Evolutionary conservation across 2,888 invertebrate genomes (phyloP).

Genomic region (Drosophila fungiperda): DNA sequence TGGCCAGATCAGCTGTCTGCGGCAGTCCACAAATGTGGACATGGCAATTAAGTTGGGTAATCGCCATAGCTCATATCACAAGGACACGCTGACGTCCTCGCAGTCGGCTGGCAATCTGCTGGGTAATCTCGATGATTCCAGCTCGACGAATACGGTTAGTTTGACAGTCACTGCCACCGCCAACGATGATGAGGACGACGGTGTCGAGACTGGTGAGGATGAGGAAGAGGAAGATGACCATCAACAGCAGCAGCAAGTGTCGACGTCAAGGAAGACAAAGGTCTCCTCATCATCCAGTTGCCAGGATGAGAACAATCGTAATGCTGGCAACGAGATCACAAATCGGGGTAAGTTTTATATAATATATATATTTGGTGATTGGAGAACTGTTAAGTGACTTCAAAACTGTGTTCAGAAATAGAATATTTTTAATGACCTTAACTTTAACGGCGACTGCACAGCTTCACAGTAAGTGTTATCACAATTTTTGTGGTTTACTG

Average conservation of each 20-base stretch:
- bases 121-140: slow-evolving; percentile 60
- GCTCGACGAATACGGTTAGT: slow-evolving; percentile 44
- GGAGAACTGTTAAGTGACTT: background rate
- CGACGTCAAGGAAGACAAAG: slow-evolving; percentile 59
- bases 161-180: slow-evolving; percentile 29
- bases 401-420: background rate
- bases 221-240: slow-evolving; percentile 69
- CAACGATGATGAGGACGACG: slow-evolving; percentile 82
- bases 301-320: slow-evolving; percentile 84
- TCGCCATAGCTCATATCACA: slow-evolving; percentile 85
- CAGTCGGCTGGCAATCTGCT: slow-evolving; percentile 73
- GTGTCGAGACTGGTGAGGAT: slow-evolving; percentile 82
- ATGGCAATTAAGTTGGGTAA: slow-evolving; percentile 80
- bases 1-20: slow-evolving; percentile 88
- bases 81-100: slow-evolving; percentile 83
- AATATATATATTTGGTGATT: background rate
- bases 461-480: too few relatives aligned
- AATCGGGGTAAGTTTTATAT: slow-evolving; percentile 80
- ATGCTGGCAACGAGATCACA: slow-evolving; percentile 84
- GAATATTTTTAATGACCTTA: background rate
- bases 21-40: slow-evolving; percentile 73
- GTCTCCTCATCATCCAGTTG: slow-evolving; percentile 56
- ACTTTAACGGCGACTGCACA: background rate
- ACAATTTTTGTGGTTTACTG: too few relatives aligned
- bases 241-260: slow-evolving; percentile 62